Conservation (phyloP, 2,888 invertebrate genomes). For the Caenorhabditis sinica region DNA sequence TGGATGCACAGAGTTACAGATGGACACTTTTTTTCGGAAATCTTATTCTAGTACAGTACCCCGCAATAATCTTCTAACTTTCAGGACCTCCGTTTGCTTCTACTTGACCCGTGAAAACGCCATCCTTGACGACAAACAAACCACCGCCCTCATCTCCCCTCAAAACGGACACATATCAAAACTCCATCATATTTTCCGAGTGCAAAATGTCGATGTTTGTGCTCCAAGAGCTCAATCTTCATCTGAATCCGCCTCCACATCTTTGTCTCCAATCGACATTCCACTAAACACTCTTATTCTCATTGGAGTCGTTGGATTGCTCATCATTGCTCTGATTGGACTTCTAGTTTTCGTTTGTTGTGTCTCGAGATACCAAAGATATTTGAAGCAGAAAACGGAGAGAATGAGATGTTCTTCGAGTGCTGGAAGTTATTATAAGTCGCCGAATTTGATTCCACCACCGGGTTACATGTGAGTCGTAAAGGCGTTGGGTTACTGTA, state of each 20-base stretch:
- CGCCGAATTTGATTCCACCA: slow-evolving; percentile 52
- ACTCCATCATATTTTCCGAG: slow-evolving; percentile 65
- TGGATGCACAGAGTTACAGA: no score
- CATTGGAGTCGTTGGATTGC: slow-evolving; percentile 59
- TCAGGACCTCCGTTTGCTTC: slow-evolving; percentile 64
- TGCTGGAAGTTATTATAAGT: slow-evolving; percentile 55
- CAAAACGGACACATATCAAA: slow-evolving; percentile 55
- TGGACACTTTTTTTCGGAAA: background rate
- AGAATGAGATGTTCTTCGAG: slow-evolving; percentile 34
- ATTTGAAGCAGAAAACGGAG: slow-evolving; percentile 44
- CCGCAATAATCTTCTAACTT: no score
- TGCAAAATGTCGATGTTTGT: slow-evolving; percentile 56
- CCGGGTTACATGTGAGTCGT: slow-evolving; percentile 56
- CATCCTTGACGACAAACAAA: slow-evolving; percentile 59
- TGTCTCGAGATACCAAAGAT: slow-evolving; percentile 55
- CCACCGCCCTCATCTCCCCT: slow-evolving; percentile 26
- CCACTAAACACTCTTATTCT: slow-evolving; percentile 67
- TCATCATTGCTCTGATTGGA: slow-evolving; percentile 66
- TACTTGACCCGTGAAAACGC: slow-evolving; percentile 61
- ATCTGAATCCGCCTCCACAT: slow-evolving; percentile 2
- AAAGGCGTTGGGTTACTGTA: background rate
- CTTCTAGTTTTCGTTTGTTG: slow-evolving; percentile 74
- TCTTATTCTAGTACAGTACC: no score
- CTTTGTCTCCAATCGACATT: slow-evolving; percentile 19
- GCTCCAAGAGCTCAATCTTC: slow-evolving; percentile 5